Base-by-base conservation (phyloP, 2,797 vertebrate species). In the Steatocranus sp. region DNA sequence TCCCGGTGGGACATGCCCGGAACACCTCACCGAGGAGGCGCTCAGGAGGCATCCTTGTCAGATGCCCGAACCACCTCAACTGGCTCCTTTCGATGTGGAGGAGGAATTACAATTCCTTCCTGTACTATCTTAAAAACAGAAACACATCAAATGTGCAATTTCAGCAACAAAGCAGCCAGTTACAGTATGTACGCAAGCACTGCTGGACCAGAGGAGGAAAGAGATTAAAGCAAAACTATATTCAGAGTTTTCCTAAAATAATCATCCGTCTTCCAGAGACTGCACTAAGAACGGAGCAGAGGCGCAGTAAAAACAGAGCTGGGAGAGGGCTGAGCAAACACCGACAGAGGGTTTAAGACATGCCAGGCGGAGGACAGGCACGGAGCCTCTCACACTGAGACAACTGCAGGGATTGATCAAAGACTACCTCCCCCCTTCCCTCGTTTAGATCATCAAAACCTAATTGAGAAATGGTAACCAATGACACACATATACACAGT, bases 371-470 rank as follows among this genome's bases (percentile, higher is more conserved):
- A 83, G 53, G 20, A 77, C 84, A 81, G 81, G 76, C 83, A 81
- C 66, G 3, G 6, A 87, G 82, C 73, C 75, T 48, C 81, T 89
- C 87, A 86, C 86, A 61, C 51, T 17, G 79, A 75, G 85, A 85
- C 48, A 87, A 91, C 91, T 87, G 87, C 89, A 87, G 85, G 86
- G 83, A 92, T 91, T 83, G 78, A 95, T 93, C 87, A 88, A 80
- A 89, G 76, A 78, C 82, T 89, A 86, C 84, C 84, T 78, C 81
- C 78, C 77, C 76, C 32, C 61, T 77, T 78, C 75, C 80, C 58
- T 51, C 76, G 27, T 86, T 93, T 74, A 87, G 82, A 92, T 91
- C 86, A 93, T 94, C 90, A 91, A 87, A 92, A 77, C 74, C 79
- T 91, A 90, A 93, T 89, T 89, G 83, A 90, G 86, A 87, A 78